Percentiles rank a stretch among this genome's conserved stretches.
phyloP scores from a whole-genome alignment of 1,140 invertebrate species.

The Temnothorax curvispinosus region DNA sequence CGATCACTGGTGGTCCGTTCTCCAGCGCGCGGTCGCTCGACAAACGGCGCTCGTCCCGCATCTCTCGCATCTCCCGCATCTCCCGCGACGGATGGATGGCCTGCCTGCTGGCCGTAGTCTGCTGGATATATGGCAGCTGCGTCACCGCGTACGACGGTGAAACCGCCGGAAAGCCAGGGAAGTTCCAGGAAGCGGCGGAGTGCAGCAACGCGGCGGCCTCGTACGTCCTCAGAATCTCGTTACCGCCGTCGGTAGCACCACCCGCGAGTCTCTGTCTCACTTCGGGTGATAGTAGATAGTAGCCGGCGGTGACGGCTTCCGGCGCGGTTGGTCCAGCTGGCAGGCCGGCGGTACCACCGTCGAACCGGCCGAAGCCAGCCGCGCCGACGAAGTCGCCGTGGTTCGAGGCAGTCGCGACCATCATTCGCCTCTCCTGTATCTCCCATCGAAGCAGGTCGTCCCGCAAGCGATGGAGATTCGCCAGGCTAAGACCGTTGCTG shows the following conservation, averaged over 20 bases:
- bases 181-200: constrained; percentile 78
- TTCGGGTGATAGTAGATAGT: constrained; percentile 79
- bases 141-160: constrained; percentile 71
- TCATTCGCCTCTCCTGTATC: constrained; percentile 88
- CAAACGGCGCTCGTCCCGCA: constrained; percentile 32
- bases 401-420: constrained; percentile 72
- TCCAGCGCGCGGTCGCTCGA: constrained; percentile 46
- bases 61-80: constrained; percentile 47
- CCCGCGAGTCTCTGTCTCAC: constrained; percentile 75
- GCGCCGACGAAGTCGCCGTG: constrained; percentile 81
- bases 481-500: constrained; percentile 77
- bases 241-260: constrained; percentile 58
- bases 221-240: constrained; percentile 74
- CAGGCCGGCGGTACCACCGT: constrained; percentile 32
- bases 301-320: constrained; percentile 75
- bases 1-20: constrained; percentile 47
- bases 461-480: constrained; percentile 82
- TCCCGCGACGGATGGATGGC: constrained; percentile 51
- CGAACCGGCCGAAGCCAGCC: constrained; percentile 79
- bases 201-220: constrained; percentile 76
- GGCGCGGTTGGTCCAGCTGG: constrained; percentile 77
- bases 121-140: constrained; percentile 72
- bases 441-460: constrained; percentile 84
- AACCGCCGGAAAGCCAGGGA: constrained; percentile 75
- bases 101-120: constrained; percentile 55